phyloP scores from a whole-genome alignment of 2,797 vertebrate genomes.

The Trichosurus vulpecula region DNA sequence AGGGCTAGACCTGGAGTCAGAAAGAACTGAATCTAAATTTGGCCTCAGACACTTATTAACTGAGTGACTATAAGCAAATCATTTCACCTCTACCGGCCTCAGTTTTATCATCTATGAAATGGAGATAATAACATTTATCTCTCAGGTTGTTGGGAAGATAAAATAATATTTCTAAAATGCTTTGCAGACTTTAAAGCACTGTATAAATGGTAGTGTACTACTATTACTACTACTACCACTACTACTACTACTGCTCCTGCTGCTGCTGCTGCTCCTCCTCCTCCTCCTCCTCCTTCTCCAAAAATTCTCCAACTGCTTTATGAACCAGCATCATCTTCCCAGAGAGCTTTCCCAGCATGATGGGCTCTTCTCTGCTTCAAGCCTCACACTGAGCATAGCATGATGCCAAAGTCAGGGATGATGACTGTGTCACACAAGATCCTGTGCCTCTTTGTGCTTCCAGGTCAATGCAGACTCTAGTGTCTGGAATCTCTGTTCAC shows the following conservation, averaged over 20 bases:
- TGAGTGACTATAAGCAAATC: not conserved
- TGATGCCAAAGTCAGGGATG: no score
- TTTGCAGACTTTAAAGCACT: not conserved
- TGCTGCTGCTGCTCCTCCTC: no score
- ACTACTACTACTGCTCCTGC: not conserved
- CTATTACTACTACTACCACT: not conserved
- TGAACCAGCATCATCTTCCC: not conserved
- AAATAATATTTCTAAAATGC: not conserved
- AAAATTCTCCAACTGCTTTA: not conserved
- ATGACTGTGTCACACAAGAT: no score
- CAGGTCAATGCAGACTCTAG: no score
- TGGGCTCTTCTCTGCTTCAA: not conserved
- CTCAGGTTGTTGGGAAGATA: not conserved
- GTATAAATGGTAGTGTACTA: not conserved
- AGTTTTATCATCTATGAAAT: not conserved
- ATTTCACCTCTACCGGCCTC: not conserved
- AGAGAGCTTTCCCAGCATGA: not conserved
- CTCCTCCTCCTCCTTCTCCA: no score
- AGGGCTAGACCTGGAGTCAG: not conserved
- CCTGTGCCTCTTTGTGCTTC: no score
- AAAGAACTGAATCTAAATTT: not conserved
- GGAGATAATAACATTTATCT: not conserved
- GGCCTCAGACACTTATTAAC: not conserved
- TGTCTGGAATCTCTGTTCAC: no score
- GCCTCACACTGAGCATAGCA: not conserved